Percentiles rank a stretch among this genome's conserved stretches.
These are phyloP conservation scores for Xenopus tropicalis DNA, from an alignment of 2,113 vertebrate species.

Conservation along the genomic window DNA sequence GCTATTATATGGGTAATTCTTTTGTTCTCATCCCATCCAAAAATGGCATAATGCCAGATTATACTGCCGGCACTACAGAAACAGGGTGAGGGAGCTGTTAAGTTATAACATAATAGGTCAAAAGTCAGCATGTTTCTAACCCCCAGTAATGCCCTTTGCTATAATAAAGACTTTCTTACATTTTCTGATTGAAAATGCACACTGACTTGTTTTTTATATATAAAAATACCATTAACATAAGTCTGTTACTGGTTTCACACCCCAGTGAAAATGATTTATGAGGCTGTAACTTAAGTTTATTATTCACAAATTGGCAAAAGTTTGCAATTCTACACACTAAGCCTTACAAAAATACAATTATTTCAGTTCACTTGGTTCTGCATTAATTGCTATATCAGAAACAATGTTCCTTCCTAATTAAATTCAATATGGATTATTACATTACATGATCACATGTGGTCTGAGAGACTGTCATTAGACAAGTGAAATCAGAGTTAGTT, in stretches of 20 bases:
- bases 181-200: background rate
- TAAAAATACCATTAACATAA: slow-evolving; percentile 15
- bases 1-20: too few species aligned
- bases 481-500: background rate
- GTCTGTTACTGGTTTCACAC: slow-evolving; percentile 22
- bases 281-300: background rate
- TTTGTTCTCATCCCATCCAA: too few species aligned
- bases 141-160: too few species aligned
- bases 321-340: slow-evolving; percentile 15
- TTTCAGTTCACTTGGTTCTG: background rate
- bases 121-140: too few species aligned
- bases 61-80: too few species aligned
- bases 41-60: too few species aligned
- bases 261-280: slow-evolving; percentile 22
- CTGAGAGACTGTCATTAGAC: slow-evolving; percentile 6
- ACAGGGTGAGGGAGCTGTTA: too few species aligned
- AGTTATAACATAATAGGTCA: too few species aligned
- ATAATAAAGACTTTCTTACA: too few species aligned
- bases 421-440: slow-evolving; percentile 16
- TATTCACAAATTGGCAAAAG: slow-evolving; percentile 10
- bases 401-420: slow-evolving; percentile 3
- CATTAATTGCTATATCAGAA: background rate
- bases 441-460: slow-evolving; percentile 9
- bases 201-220: background rate
- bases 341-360: slow-evolving; percentile 23